Conservation (phyloP, 2,888 invertebrate species). For the Aricia artaxerxes region DNA sequence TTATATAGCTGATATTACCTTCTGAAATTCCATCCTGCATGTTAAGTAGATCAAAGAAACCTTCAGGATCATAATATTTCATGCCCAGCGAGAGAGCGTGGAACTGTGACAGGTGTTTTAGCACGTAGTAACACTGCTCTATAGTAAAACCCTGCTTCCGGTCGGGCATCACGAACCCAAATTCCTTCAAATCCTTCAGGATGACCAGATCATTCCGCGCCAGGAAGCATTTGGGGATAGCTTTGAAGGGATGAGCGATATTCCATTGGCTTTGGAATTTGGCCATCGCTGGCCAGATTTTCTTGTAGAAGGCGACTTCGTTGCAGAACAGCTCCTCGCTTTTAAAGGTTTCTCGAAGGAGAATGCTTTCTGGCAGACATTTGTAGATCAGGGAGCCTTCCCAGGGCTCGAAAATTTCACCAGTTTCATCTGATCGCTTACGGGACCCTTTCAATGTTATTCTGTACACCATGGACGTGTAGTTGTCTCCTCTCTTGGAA, state of each 20-base stretch:
- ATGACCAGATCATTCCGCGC: conserved; percentile 81
- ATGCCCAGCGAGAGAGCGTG: conserved; percentile 84
- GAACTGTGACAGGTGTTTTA: conserved; percentile 82
- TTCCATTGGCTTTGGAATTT: conserved; percentile 78
- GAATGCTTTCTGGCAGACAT: conserved; percentile 83
- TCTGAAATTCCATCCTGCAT: conserved; percentile 72
- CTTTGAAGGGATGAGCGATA: conserved; percentile 69
- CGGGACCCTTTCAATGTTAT: conserved; percentile 79
- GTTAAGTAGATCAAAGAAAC: conserved; percentile 75
- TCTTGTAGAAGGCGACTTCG: conserved; percentile 86
- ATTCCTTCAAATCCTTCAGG: conserved; percentile 81
- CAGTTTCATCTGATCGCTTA: conserved; percentile 56
- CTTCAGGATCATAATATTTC: conserved; percentile 79
- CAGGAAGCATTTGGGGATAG: conserved; percentile 82
- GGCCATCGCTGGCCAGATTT: conserved; percentile 84
- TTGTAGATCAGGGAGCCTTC: conserved; percentile 85
- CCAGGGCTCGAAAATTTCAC: conserved; percentile 76
- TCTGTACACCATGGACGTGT: conserved; percentile 86
- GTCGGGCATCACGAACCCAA: conserved; percentile 83
- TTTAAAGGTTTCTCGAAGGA: conserved; percentile 84
- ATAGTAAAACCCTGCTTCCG: conserved; percentile 81
- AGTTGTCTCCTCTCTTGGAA: conserved; percentile 87
- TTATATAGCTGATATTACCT: conserved; percentile 49
- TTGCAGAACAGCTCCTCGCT: conserved; percentile 86
- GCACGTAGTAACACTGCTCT: conserved; percentile 80